Base-by-base conservation (phyloP, 2,113 vertebrate species). In the Pseudorasbora parva region DNA sequence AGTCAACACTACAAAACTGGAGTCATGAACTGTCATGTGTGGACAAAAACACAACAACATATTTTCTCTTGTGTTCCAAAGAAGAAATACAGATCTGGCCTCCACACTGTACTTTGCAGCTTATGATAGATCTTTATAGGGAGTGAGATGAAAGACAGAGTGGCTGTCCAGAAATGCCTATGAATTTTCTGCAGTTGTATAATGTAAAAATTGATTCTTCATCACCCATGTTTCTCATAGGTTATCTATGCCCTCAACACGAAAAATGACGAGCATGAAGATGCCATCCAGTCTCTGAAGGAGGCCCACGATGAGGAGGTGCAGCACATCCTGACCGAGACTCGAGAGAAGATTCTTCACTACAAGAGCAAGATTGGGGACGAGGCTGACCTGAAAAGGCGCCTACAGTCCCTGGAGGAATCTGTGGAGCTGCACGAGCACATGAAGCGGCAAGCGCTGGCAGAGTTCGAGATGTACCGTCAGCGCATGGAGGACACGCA, bases 231-330 rank as follows among this genome's bases (percentile, higher is more conserved):
- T 69, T 51, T 41, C 43, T 80, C 56, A 4, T 90, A 99, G 98
- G 98, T 99, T 11, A 98, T 99, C 91, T 99, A 99, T 87, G 97
- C 98, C 76, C 95, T 99, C 89, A 99, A 99, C 91, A 99, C 98
- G 83, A 99, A 97, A 91, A 99, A 98, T 45, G 97, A 99, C 83
- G 97, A 99, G 72, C 98, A 99, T 1, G 97, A 99, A 90, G 96
- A 96, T 82, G 96, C 96, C 66, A 95, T 99, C 19, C 96, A 98
- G 89, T 96, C 97, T 19, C 94, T 99, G 86, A 98, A 95, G 85
- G 98, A 99, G 88, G 95, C 95, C 45, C 97, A 99, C 0, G 96
- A 98, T 89, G 97, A 99, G 84, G 98, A 99, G 95, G 95, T 99
- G 81, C 96, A 98, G 43, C 97, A 98, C 92, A 97, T 99, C 51